phyloP scores from a whole-genome alignment of 2,888 invertebrate genomes.

The Chalcosyrphus nemorum region DNA sequence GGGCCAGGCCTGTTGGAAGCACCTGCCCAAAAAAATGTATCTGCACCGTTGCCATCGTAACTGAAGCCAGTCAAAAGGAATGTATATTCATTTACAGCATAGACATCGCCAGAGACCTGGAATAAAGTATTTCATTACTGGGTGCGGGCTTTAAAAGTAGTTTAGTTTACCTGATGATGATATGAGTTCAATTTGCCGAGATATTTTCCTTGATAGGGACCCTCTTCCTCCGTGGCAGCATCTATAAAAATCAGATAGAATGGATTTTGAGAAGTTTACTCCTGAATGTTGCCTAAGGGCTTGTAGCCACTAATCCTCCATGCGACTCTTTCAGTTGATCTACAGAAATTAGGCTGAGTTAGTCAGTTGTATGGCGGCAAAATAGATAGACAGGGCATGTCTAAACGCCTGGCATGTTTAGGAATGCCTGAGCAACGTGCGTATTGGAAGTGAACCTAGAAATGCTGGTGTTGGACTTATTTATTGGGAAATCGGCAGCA shows the following conservation, averaged over 20 bases:
- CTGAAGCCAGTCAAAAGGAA: slow-evolving; percentile 90
- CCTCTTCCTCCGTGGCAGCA: slow-evolving; percentile 85
- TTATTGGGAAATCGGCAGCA: too few relatives aligned
- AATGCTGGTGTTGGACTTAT: too few relatives aligned
- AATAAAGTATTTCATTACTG: not conserved
- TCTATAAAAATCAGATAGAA: slow-evolving; percentile 54
- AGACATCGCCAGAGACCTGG: slow-evolving; percentile 92
- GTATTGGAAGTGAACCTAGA: too few relatives aligned
- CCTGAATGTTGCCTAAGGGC: not conserved
- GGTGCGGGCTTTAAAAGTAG: not conserved
- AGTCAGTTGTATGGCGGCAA: too few relatives aligned
- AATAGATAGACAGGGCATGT: too few relatives aligned
- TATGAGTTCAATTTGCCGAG: slow-evolving; percentile 94
- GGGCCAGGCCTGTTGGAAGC: slow-evolving; percentile 92
- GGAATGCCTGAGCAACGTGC: too few relatives aligned
- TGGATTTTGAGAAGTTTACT: not conserved
- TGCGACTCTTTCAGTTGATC: too few relatives aligned
- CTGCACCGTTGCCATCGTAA: slow-evolving; percentile 95
- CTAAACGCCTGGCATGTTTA: too few relatives aligned
- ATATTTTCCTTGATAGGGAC: slow-evolving; percentile 90
- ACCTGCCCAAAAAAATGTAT: slow-evolving; percentile 97
- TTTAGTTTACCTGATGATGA: slow-evolving; percentile 87
- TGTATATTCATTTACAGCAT: slow-evolving; percentile 93
- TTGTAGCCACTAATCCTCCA: too few relatives aligned
- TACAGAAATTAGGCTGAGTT: too few relatives aligned